Percentiles rank a stretch among this genome's conserved stretches.
Evolutionary conservation across 2,113 vertebrate genomes (phyloP).

Genomic region (Xiphorhynchus elegans): DNA sequence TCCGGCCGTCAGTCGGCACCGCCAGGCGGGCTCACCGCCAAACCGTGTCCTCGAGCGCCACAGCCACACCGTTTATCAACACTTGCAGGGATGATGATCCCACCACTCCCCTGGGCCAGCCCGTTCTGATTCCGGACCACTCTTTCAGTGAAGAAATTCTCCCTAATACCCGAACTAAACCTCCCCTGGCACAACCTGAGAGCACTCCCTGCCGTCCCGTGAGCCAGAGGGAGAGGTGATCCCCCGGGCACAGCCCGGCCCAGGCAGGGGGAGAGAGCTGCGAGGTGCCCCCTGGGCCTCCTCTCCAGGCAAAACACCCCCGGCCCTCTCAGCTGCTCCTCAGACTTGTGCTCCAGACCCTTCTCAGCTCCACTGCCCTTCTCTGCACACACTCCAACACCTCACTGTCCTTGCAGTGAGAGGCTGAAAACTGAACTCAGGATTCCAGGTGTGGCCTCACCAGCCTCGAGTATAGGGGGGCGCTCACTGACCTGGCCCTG

Average conservation of each 20-base stretch:
- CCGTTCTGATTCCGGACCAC: background rate
- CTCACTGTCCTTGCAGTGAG: background rate
- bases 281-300: background rate
- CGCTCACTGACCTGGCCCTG: background rate
- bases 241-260: too few relatives aligned
- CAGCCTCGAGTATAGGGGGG: background rate
- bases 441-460: too few relatives aligned
- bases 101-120: background rate
- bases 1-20: background rate
- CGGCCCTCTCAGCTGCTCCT: background rate
- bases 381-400: fast-evolving
- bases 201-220: too few relatives aligned
- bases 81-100: background rate
- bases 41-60: background rate
- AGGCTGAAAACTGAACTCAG: background rate
- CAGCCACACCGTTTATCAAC: background rate
- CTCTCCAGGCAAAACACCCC: background rate
- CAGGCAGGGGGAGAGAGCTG: fast-evolving
- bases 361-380: fast-evolving
- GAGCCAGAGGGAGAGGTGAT: background rate
- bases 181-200: background rate
- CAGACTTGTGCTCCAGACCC: background rate
- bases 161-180: background rate
- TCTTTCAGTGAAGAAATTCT: background rate
- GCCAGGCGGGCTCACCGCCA: background rate